Conservation (phyloP, 2,797 vertebrate species). For the Manis crassicaudata region DNA sequence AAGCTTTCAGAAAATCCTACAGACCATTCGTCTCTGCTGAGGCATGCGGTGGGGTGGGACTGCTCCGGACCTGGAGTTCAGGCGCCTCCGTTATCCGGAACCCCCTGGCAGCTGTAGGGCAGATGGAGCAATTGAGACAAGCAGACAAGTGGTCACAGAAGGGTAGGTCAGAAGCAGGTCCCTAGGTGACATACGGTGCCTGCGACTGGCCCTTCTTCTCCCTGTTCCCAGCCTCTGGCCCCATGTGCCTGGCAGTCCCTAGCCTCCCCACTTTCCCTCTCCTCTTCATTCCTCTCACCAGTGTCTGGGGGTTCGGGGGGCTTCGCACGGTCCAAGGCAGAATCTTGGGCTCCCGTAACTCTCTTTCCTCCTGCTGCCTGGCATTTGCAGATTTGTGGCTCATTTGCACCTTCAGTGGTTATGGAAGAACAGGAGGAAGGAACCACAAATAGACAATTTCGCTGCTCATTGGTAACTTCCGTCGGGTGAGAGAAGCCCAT, state of each 20-base stretch:
- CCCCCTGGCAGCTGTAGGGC: background rate
- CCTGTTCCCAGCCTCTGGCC: too few species aligned
- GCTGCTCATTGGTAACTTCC: constrained; percentile 26
- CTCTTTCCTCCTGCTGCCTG: constrained; percentile 3
- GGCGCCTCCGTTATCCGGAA: background rate
- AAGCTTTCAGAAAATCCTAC: background rate
- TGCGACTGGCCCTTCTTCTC: background rate
- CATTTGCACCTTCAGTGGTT: constrained; percentile 1
- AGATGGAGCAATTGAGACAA: background rate
- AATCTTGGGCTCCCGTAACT: background rate
- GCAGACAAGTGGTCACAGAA: background rate
- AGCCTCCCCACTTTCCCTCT: background rate
- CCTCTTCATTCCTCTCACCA: background rate
- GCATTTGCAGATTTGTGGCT: constrained; percentile 24
- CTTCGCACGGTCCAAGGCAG: background rate
- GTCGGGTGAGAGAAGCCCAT: background rate
- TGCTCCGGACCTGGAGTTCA: background rate
- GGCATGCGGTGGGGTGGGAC: background rate
- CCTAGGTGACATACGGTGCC: background rate
- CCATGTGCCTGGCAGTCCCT: background rate
- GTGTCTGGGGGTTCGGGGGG: background rate
- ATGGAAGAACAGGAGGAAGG: background rate
- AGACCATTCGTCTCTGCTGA: background rate
- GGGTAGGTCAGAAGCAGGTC: background rate
- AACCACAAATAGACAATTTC: background rate